Evolutionary conservation across 2,113 vertebrate species (phyloP), one percentile per base, ranked within the genome.

Genomic region (Nothobranchius kuhntae): DNA sequence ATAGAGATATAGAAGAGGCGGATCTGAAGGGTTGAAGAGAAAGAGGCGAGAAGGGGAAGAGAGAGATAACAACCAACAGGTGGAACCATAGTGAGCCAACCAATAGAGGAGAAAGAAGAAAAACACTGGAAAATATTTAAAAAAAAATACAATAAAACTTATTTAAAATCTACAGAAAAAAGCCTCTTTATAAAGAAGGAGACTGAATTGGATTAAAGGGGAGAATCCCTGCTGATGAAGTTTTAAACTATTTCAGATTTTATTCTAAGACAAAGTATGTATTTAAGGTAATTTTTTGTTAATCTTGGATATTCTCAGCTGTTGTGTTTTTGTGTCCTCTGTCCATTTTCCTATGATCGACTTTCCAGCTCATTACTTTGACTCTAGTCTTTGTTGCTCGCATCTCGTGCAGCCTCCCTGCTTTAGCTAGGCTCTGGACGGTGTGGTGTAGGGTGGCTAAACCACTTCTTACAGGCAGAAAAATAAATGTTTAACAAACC

Each of bases 231-330:
- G 63, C 61, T 46, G 71, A 86, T 80, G 84, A 87, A 85, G 63
- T 66, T 87, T 73, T 86, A 42, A 86, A 88, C 77, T 91, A 89
- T 89, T 90, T 87, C 91, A 84, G 67, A 90, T 90, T 92, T 91
- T 92, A 91, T 92, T 92, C 92, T 88, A 86, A 84, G 84, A 87
- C 90, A 89, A 90, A 86, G 79, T 88, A 90, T 91, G 87, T 91
- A 92, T 90, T 93, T 90, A 92, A 92, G 80, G 81, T 89, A 85
- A 87, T 89, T 50, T 89, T 93, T 93, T 92, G 92, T 93, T 93
- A 91, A 93, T 89, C 87, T 91, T 90, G 89, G 90, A 91, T 85
- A 81, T 87, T 87, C 75, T 91, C 87, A 82, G 81, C 79, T 80
- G 83, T 90, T 81, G 84, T 88, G 82, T 89, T 90, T 84, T 77